Base-by-base conservation (phyloP, 2,888 invertebrate species). In the Meghimatium bilineatum region DNA sequence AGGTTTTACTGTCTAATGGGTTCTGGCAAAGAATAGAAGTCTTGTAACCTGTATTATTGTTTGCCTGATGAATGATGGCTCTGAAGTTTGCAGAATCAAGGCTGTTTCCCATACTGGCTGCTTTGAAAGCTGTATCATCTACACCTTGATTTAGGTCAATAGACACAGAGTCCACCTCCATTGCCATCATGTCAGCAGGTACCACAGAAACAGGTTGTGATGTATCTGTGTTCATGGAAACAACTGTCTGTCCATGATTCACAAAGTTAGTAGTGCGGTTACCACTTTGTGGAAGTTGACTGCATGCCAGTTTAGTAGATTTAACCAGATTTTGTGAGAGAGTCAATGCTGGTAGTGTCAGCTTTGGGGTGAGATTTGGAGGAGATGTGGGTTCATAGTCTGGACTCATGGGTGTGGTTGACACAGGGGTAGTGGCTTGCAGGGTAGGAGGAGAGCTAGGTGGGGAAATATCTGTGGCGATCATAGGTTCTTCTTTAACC, bases 121-220 rank as follows among this genome's bases (percentile, higher is more conserved):
- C 86, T 87, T 88, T 87, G 74, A 86, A 82, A 80, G 85, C 83
- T 69, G 84, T 86, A 83, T 86, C 84, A 83, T 85, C 85, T 72
- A 87, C 87, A 72, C 86, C 84, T 67, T 82, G 87, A 75, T 77
- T 87, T 49, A 76, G 83, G 67, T 85, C 88, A 79, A 80, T 85
- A 71, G 56, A 85, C 52, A 82, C 84, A 49, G 86, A 86, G 86
- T 93, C 93, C 34, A 92, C 87, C 78, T 93, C 93, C 93, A 93
- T 93, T 5, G 91, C 90, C 67, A 86, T 83, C 75, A 89, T 89
- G 74, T 88, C 87, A 49, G 87, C 79, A 5, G 88, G 86, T 32
- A 92, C 91, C 66, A 82, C 82, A 8, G 93, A 94, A 0, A 93
- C 91, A n/a, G 94, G 93, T n/a, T 93, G 88, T 1, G 93, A 91